Base-by-base conservation (phyloP, 2,888 invertebrate genomes). In the Athalia circularis region DNA sequence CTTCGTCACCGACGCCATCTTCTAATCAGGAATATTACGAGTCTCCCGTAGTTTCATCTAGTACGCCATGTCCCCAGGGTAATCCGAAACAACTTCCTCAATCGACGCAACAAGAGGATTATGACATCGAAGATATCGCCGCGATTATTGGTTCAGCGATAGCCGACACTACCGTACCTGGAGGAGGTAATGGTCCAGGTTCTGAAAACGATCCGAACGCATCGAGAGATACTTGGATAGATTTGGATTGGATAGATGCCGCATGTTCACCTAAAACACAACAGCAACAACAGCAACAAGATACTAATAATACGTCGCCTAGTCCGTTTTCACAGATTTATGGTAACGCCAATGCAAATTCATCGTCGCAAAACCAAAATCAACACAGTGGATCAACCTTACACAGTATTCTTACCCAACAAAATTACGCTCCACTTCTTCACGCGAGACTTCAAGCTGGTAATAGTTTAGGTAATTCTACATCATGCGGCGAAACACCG, bases 61-160 rank as follows among this genome's bases (percentile, higher is more conserved):
- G 91, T 62, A 91, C 91, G 3, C 91, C 91, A 0, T 90, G 90
- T 79, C 89, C 89, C 0, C 89, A 88, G 61, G 84, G 83, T 0
- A 87, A 79, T 74, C 87, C 87, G 67, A 86, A 88, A 11, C 86
- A 85, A 5, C 84, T 84, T 5, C 84, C 83, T 0, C 84, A 83
- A 0, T 86, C 84, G 3, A 85, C 84, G 7, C 84, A 84, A 0
- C 84, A 84, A 5, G 85, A 84, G 0, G 91, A 90, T 13, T 93
- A 94, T 86, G 95, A 95, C 85, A 95, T 95, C 83, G 96, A 96
- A 82, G 96, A 96, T 85, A 95, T 97, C 80, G 96, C 96, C 0
- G 96, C 96, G 15, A 95, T 96, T 78, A 96, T 97, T 81, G 96
- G 97, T 1, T 96, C 96, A 3, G 96, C 97, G 78, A 96, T 97